Evolutionary conservation across 2,888 invertebrate genomes (phyloP), one percentile per base, ranked within the genome.

Genomic region (Trachelus stipa): DNA sequence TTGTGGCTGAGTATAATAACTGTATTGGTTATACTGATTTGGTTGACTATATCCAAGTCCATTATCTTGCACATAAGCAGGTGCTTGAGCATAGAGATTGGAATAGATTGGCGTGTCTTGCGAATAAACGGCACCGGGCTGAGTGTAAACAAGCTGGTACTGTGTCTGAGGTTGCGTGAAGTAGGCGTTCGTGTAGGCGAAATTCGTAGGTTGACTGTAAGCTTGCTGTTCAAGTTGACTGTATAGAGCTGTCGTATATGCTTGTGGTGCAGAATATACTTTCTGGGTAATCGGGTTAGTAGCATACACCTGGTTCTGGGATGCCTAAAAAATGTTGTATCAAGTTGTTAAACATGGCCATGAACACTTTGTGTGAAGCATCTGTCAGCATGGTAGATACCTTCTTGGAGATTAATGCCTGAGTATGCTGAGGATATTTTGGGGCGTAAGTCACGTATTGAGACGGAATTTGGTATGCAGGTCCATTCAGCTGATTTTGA

Each of bases 81-180:
- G 85, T 56, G 85, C 74, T 73, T 82, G 87, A 35, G 84, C 74
- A 78, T 85, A 84, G 75, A 86, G 79, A 76, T 88, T 86, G 69
- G 80, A 81, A 78, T 88, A 87, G 40, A 80, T 73, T 34, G 83
- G 80, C 69, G 81, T 75, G 76, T 83, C 81, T 69, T 87, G 86
- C 77, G 85, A 85, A 78, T 89, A 88, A 77, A 85, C 77, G 37
- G 85, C 78, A 40, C 85, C 82, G 11, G 90, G 86, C 76, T 87
- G 87, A 37, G 81, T 82, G 82, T 89, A 89, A 83, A 89, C 82
- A 74, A 88, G 83, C 78, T 87, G 88, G 81, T 90, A 89, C 76
- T 86, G 89, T 73, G 84, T 80, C 78, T 83, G 81, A 74, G 79
- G 79, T 69, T 76, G 74, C 31, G n/a, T 73, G 76, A 34, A 73